Evolutionary conservation across 2,888 invertebrate genomes (phyloP).

Genomic region (Campoplex nolae): DNA sequence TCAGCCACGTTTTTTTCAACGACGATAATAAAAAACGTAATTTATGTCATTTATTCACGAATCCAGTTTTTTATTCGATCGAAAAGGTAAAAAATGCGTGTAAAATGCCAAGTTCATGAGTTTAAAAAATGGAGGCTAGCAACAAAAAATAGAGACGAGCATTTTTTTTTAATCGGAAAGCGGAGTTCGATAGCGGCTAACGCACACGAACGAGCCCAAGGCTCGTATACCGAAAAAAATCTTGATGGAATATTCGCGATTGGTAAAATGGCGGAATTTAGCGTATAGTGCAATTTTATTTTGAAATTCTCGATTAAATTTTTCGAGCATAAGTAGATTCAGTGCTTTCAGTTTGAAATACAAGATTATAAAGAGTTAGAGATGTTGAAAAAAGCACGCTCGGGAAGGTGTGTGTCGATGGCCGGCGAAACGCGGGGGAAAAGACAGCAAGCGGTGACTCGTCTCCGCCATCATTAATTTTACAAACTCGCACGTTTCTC

Average conservation of each 20-base stretch:
- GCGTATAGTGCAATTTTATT: neutral
- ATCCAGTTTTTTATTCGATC: neutral
- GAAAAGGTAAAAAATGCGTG: neutral
- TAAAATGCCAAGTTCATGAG: neutral
- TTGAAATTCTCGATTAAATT: neutral
- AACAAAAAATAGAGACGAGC: neutral
- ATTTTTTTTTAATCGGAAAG: conserved; percentile 1
- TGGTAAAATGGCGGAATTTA: conserved; percentile 61
- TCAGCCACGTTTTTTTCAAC: neutral
- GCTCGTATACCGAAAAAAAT: conserved; percentile 23
- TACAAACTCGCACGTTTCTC: conserved; percentile 53
- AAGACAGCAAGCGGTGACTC: conserved; percentile 51
- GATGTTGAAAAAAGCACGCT: neutral
- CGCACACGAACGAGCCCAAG: neutral
- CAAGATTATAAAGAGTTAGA: neutral
- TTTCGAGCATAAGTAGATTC: neutral
- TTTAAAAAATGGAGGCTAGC: neutral
- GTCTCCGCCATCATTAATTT: conserved; percentile 62
- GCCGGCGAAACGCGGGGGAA: conserved; percentile 45
- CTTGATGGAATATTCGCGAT: conserved; percentile 29
- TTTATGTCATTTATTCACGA: neutral
- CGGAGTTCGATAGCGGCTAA: conserved; percentile 18
- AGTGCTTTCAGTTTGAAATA: neutral
- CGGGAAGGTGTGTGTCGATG: conserved; percentile 45
- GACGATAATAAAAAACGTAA: neutral